Base-by-base conservation (phyloP, 2,797 vertebrate species). In the Alfaro cultratus region DNA sequence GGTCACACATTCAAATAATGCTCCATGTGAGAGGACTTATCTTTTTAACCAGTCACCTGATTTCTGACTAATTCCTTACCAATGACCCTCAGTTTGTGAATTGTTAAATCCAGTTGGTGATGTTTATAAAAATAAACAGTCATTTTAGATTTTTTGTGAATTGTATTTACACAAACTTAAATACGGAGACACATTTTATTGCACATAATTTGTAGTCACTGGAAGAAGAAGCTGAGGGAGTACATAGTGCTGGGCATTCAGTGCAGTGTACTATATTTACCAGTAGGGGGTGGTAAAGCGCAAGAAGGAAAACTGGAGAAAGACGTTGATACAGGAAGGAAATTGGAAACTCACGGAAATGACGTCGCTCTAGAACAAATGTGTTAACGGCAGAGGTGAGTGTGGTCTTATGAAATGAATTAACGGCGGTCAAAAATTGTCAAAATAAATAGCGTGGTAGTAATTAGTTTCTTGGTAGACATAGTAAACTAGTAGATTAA, bases 341-440 rank as follows among this genome's bases (percentile, higher is more conserved):
- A 0, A 8, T 18, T 0, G 8, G 43, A 0, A 6, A 34, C 4
- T 36, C 10, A 1, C 87, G 91, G 91, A 95, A 80, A 11, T 89
- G 46, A 0, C 87, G 87, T 89, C 23, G 13, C 49, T 18, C 68
- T 79, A 23, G 80, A 72, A 0, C 15, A 76, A 85, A 60, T 71
- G 89, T 89, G 89, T 78, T 73, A 82, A 49, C 81, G 0, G 39
- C 76, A 79, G 83, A 93, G 94, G 93, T 94, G 89, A 94, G 91
- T 82, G 11, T 15, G 77, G 39, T 34, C 34, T 46, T 34, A 68
- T 16, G 29, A 80, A 57, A 76, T 46, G 23, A 82, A 73, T 11
- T 1, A 4, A 46, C 29, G 29, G 29, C 12, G 7, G 46, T 26
- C 1, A 46, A 0, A 12, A n/a, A 70, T 5, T 31, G 16, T 9